Evolutionary conservation across 2,888 invertebrate species (phyloP).

Genomic region (Pyrocoelia pectoralis): DNA sequence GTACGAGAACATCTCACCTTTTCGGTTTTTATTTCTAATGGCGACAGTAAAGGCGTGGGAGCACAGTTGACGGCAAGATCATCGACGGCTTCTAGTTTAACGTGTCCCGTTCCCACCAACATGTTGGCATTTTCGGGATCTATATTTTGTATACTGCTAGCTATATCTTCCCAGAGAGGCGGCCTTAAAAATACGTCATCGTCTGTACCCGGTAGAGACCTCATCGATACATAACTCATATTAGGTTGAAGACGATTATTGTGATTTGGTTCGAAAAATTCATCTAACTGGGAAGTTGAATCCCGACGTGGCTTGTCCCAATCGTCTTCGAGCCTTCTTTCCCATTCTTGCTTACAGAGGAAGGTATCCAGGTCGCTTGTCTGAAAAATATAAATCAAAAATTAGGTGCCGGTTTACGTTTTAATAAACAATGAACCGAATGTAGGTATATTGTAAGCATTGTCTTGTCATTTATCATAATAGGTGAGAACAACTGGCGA

Average conservation of each 20-base stretch:
- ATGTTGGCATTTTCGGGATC: slow-evolving; percentile 91
- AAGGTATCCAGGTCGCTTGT: slow-evolving; percentile 82
- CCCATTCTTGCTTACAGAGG: slow-evolving; percentile 80
- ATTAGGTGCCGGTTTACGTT: too few species aligned
- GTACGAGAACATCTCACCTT: slow-evolving; percentile 59
- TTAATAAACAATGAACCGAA: slow-evolving; percentile 16
- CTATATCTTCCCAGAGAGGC: slow-evolving; percentile 91
- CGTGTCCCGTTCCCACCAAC: slow-evolving; percentile 79
- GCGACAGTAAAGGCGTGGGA: slow-evolving; percentile 76
- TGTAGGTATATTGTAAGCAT: slow-evolving; percentile 22
- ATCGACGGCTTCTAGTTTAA: slow-evolving; percentile 81
- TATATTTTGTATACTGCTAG: slow-evolving; percentile 88
- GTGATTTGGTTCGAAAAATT: slow-evolving; percentile 66
- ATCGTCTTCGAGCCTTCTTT: slow-evolving; percentile 70
- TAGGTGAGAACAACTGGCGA: slow-evolving; percentile 48
- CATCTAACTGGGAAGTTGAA: slow-evolving; percentile 70
- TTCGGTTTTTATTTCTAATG: slow-evolving; percentile 83
- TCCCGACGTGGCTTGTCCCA: slow-evolving; percentile 65
- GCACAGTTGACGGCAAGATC: slow-evolving; percentile 58
- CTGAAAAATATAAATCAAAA: slow-evolving; percentile 60
- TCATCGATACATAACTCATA: slow-evolving; percentile 65
- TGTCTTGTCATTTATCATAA: slow-evolving; percentile 45
- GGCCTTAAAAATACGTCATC: slow-evolving; percentile 90
- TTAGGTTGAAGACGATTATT: slow-evolving; percentile 41
- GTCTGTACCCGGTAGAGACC: slow-evolving; percentile 66